Base-by-base conservation (phyloP, 2,113 vertebrate species). In the Oenanthe oenanthe region DNA sequence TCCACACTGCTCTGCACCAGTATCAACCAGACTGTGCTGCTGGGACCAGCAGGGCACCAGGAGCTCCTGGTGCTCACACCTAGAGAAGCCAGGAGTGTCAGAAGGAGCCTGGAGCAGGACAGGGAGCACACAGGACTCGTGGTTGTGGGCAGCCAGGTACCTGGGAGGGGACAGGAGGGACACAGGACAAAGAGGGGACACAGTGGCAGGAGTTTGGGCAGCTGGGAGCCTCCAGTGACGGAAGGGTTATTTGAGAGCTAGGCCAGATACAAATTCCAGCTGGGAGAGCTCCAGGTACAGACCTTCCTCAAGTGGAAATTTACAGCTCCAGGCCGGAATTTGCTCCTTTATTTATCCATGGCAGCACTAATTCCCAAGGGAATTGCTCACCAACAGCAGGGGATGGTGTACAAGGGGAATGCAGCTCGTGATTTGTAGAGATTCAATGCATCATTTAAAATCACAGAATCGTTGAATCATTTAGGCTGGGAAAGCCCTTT, bases 361-460 rank as follows among this genome's bases (percentile, higher is more conserved):
- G 17, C 8, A n/a, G 71, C 57, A n/a, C n/a, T 7, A 50, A 86
- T 95, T 95, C 94, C 95, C 92, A 40, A 77, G 88, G 94, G 92
- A 96, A 94, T 94, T 94, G 13, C 45, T 54, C 47, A 26, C 22
- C 7, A 38, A 9, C 45, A 47, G 6, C 38, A 57, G 36, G 32
- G 51, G 14, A 67, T 10, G 47, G 4, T 3, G 50, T 26, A 50
- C 58, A 36, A 53, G 11, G 29, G 40, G 32, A 25, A 20, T 0
- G 8, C 51, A 80, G 76, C 71, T 58, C 7, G 0, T 5, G 71
- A 75, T 61, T 18, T 28, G 77, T 5, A 28, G 14, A 54, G 17
- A 48, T 36, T 36, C 40, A 26, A 2, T 34, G 20, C n/a, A 34
- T 22, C 17, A 11, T 48, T 89, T 48, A 70, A 62, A 70, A 48